Conservation (phyloP, 2,888 invertebrate genomes). For the Dendrolimus pini region DNA sequence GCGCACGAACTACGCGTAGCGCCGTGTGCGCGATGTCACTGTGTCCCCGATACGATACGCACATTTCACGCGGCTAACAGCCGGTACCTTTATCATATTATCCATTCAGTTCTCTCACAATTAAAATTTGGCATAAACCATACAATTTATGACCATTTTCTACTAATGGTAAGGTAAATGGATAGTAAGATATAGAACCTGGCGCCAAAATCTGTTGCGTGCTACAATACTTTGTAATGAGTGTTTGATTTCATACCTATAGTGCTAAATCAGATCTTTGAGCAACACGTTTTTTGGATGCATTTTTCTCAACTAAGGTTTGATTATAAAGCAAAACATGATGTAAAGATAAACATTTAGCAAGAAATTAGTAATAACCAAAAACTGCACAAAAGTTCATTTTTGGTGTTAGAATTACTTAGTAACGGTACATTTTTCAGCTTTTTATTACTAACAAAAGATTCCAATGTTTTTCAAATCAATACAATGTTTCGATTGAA, state of each 20-base stretch:
- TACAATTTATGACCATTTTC: too few relatives aligned
- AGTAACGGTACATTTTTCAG: too few relatives aligned
- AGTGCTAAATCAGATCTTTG: conserved; percentile 4
- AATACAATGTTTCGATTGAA: conserved; percentile 5
- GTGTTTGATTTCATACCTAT: not conserved
- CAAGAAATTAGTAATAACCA: too few relatives aligned
- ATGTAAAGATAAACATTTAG: too few relatives aligned
- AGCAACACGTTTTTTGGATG: conserved; percentile 13
- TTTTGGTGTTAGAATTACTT: too few relatives aligned
- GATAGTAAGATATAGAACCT: too few relatives aligned
- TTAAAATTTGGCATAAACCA: too few relatives aligned
- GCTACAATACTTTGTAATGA: not conserved
- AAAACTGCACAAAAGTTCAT: too few relatives aligned
- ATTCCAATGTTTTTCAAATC: not conserved
- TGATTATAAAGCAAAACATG: not conserved
- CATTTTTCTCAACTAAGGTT: conserved; percentile 4
- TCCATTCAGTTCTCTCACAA: too few relatives aligned
- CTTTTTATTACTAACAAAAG: too few relatives aligned
- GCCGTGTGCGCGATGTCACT: conserved; percentile 30
- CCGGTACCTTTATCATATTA: too few relatives aligned
- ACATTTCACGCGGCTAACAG: conserved; percentile 23
- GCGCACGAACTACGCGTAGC: conserved; percentile 50
- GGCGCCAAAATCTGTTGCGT: not conserved
- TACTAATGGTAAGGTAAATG: too few relatives aligned
- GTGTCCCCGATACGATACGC: conserved; percentile 20